Base-by-base conservation (phyloP, 23 tunicate genomes). In the Ciona savignyi region DNA sequence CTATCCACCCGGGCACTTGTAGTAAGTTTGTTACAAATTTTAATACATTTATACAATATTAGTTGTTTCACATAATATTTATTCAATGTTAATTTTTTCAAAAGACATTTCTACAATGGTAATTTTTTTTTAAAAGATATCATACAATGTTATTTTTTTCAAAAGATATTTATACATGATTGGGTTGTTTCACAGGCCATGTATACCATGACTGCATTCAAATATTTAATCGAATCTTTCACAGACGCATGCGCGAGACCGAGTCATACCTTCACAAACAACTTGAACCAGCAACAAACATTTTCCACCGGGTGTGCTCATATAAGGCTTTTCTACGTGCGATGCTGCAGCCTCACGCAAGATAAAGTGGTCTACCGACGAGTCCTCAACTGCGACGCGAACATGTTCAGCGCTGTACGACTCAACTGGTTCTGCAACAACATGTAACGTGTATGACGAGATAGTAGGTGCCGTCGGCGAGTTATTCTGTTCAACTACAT, bases 221-320 rank as follows among this genome's bases (percentile, higher is more conserved):
- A n/a, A n/a, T n/a, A n/a, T n/a, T n/a, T n/a, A n/a, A n/a, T n/a
- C n/a, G n/a, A n/a, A n/a, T 75, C 66, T 56, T 66, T 51, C 30
- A 28, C 82, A 90, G 97, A 84, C 56, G 90, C 91, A 34, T 91
- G 97, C 66, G 28, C 20, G 0, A 63, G n/a, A 6, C 83, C 91
- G 21, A 78, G 34, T 20, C 76, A 75, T n/a, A 56, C 48, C 20
- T 80, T 71, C 30, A 66, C 66, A 1, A 83, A 85, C 77, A 68
- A 48, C 60, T 51, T 76, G 30, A 78, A 78, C 0, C 84, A 91
- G 49, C 51, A 65, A 15, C 89, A 84, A 33, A 75, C 65, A 28
- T 91, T 84, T 35, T 65, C 80, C 32, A 84, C 97, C 15, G 97
- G 97, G 27, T 91, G 97, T 33, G 76, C 84, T 27, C 33, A 85